These are phyloP conservation scores for Meloidogyne hapla DNA, from an alignment of 1,140 invertebrate species.

Conservation along the genomic window DNA sequence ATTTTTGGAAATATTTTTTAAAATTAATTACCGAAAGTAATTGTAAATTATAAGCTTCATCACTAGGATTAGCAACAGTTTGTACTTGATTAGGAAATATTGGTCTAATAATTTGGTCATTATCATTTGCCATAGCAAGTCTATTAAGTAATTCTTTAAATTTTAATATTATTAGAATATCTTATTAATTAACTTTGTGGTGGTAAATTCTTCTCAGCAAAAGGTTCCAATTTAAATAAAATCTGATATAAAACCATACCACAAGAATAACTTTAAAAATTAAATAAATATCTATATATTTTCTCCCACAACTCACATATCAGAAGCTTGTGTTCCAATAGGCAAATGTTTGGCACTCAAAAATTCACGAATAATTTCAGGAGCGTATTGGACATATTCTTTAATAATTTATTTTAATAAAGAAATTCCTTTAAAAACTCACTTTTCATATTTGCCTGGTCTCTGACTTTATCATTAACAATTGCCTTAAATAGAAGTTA, in stretches of 20 bases:
- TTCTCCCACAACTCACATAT: conserved; percentile 59
- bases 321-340: conserved; percentile 51
- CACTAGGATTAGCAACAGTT: conserved; percentile 2
- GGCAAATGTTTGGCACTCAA: conserved; percentile 56
- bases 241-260: conserved; percentile 62
- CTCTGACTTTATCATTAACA: conserved; percentile 6
- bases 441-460: conserved; percentile 7
- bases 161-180: neutral
- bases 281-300: no score
- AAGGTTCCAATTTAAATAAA: conserved; percentile 57
- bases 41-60: conserved; percentile 32
- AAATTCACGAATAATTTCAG: conserved; percentile 63
- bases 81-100: conserved; percentile 54
- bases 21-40: conserved; percentile 15
- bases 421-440: no score
- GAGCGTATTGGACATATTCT: conserved; percentile 60
- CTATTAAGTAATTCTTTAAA: conserved; percentile 18
- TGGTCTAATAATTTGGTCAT: conserved; percentile 60
- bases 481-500: conserved; percentile 11
- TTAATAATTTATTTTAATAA: conserved; percentile 32
- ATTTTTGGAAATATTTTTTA: no score
- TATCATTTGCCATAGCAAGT: conserved; percentile 51
- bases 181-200: conserved; percentile 11
- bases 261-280: conserved; percentile 43
- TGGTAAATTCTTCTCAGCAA: conserved; percentile 39